Evolutionary conservation across 1,140 invertebrate species (phyloP).

Genomic region (Penaeus japonicus): DNA sequence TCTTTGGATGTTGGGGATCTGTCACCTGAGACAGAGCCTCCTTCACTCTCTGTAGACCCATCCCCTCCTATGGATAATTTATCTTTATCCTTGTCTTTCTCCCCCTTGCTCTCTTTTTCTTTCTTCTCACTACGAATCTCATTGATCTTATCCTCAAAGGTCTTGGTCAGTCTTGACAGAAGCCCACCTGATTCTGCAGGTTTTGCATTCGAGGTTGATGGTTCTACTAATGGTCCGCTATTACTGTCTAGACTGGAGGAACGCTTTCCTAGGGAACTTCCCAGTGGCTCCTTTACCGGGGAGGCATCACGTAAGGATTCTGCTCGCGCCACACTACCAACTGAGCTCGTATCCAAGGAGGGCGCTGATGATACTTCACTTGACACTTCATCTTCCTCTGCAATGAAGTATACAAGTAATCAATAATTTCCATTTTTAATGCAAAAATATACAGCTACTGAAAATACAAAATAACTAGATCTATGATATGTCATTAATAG

Average conservation of each 20-base stretch:
- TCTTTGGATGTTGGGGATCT: constrained; percentile 39
- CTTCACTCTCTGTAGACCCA: constrained; percentile 51
- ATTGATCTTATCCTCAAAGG: constrained; percentile 56
- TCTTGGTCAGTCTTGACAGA: constrained; percentile 49
- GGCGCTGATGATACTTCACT: neutral
- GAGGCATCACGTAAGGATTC: constrained; percentile 34
- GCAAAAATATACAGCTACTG: neutral
- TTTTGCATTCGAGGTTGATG: neutral
- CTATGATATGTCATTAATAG: too few relatives aligned
- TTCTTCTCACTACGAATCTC: constrained; percentile 55
- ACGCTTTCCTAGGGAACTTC: constrained; percentile 39
- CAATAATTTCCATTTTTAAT: neutral
- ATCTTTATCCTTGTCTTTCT: constrained; percentile 38
- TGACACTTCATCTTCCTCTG: constrained; percentile 28
- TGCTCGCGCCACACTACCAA: neutral
- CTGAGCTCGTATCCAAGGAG: neutral
- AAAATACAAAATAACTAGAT: too few relatives aligned
- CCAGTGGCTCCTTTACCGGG: constrained; percentile 29
- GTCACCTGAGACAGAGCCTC: constrained; percentile 33
- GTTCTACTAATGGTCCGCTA: neutral
- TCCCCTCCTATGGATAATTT: constrained; percentile 17
- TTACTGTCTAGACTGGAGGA: constrained; percentile 41
- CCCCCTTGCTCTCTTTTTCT: neutral
- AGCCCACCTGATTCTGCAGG: constrained; percentile 22
- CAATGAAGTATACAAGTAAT: neutral